phyloP scores from a whole-genome alignment of 2,113 vertebrate species.

The Chamaetylas fuelleborni region DNA sequence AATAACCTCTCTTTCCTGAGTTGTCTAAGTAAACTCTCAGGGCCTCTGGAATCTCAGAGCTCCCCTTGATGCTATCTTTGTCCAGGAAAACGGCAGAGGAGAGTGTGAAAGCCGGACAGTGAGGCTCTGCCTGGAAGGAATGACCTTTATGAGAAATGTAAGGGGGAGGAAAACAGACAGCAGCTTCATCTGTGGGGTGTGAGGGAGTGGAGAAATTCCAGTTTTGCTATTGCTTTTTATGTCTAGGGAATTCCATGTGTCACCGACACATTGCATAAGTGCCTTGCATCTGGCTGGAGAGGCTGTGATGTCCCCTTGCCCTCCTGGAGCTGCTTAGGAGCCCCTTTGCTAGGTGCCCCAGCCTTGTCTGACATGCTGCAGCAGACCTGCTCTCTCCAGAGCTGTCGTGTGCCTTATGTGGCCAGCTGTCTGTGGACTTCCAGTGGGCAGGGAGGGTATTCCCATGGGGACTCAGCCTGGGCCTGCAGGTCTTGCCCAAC shows the following conservation, averaged over 20 bases:
- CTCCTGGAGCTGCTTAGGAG: background rate
- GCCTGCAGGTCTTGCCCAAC: background rate
- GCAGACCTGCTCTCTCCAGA: background rate
- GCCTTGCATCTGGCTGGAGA: background rate
- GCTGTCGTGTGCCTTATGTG: fast-evolving
- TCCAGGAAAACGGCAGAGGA: background rate
- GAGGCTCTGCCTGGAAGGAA: background rate
- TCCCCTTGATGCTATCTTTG: background rate
- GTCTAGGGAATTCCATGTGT: background rate
- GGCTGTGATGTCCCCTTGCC: background rate
- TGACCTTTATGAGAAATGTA: background rate
- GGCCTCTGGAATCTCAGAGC: background rate
- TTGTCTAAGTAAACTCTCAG: background rate
- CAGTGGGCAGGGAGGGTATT: background rate
- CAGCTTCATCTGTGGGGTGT: background rate
- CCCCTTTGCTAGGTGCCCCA: background rate
- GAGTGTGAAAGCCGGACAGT: background rate
- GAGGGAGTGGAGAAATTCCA: conserved; percentile 20
- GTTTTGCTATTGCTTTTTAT: background rate
- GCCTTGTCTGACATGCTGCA: background rate
- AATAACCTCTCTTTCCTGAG: background rate
- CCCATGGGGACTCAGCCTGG: fast-evolving
- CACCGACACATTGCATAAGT: background rate
- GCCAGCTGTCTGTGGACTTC: background rate
- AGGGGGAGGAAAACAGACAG: background rate